Evolutionary conservation across 2,888 invertebrate genomes (phyloP).

Genomic region (Idaea dimidiata): DNA sequence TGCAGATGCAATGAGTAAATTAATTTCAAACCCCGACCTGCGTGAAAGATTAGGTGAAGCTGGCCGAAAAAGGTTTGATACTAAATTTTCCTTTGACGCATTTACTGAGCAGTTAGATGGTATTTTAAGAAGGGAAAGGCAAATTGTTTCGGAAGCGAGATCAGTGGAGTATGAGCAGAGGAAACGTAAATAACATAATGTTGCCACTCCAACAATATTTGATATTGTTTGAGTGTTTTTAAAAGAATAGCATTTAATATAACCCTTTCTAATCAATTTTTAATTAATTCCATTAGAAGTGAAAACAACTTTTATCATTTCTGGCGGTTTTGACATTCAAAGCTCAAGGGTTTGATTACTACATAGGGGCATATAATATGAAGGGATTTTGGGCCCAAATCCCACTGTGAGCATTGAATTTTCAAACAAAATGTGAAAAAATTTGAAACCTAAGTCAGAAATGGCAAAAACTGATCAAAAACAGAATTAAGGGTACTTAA

Average conservation of each 20-base stretch:
- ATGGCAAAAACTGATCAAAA: too few species aligned
- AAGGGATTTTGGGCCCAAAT: too few species aligned
- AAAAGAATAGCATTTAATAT: background rate
- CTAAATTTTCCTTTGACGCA: constrained; percentile 91
- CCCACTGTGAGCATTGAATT: too few species aligned
- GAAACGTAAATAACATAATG: constrained; percentile 68
- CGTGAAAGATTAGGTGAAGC: constrained; percentile 86
- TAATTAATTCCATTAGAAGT: too few species aligned
- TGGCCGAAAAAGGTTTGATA: constrained; percentile 87
- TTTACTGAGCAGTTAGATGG: constrained; percentile 86
- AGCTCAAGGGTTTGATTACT: too few species aligned
- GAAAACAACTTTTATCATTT: too few species aligned
- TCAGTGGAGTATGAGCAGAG: constrained; percentile 64
- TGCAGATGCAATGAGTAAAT: constrained; percentile 86
- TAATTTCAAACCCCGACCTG: constrained; percentile 83
- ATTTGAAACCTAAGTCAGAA: too few species aligned
- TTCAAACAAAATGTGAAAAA: too few species aligned
- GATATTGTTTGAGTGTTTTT: constrained; percentile 71
- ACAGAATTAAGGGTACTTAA: too few species aligned
- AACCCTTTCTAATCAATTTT: too few species aligned
- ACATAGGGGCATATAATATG: too few species aligned
- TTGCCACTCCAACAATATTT: constrained; percentile 67
- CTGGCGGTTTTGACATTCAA: too few species aligned
- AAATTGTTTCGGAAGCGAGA: constrained; percentile 65
- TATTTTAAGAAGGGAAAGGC: constrained; percentile 68